Evolutionary conservation across 2,113 vertebrate genomes (phyloP), one percentile per base, ranked within the genome.

Genomic region (Ranitomeya imitator): DNA sequence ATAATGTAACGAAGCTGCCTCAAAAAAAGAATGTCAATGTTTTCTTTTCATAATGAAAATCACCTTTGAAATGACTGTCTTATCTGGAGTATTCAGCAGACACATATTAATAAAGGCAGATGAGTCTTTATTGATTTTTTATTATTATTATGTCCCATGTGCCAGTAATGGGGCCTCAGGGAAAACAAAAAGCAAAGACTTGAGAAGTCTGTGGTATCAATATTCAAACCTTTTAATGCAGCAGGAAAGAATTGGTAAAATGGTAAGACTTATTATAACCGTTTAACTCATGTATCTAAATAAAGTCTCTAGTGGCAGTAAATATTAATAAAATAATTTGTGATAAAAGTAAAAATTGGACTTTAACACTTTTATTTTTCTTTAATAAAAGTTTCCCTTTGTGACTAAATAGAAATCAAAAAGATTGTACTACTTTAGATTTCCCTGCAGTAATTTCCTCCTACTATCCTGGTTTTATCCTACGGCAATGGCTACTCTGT

Each of bases 21-120:
- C 13, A 26, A 63, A 84, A 84, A 55, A 84, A 55, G 82, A 71
- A 84, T 84, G 82, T 84, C 82, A 84, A 84, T 84, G 82, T 84
- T 84, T 84, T 84, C 82, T 84, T 84, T 84, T 84, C 51, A 84
- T 84, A 65, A 84, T 84, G 82, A 84, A 71, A 84, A 67, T 67
- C 65, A 69, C 82, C 82, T 84, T 84, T 84, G 65, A 52, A 84
- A 60, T 81, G 82, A 55, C 14, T 71, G 63, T 54, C 82, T 84
- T 84, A 84, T 84, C 82, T 84, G 12, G 63, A 84, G 82, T 55
- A 71, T 69, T 71, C 82, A 84, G 82, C 12, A 45, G 63, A 52
- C 63, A 31, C 61, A 55, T 71, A 54, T 71, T 71, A 84, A 84
- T 84, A 84, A 84, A 71, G 63, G 65, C 82, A 71, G 63, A 69